Conservation (phyloP, 2,888 invertebrate species). For the Cephus spinipes region DNA sequence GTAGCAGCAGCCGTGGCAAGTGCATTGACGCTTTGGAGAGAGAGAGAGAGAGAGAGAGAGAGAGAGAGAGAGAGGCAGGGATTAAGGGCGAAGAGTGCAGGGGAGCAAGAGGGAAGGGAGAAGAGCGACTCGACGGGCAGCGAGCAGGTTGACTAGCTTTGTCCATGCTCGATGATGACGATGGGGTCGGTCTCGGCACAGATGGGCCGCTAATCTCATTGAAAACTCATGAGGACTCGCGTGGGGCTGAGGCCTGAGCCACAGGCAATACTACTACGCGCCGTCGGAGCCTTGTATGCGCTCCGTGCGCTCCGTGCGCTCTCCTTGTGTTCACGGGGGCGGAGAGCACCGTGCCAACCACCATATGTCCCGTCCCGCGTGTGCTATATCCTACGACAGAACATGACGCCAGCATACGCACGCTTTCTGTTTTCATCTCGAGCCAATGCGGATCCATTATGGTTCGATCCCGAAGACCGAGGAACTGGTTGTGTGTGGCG, state of each 20-base stretch:
- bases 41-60: neutral
- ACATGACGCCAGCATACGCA: too few relatives aligned
- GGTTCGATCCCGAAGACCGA: too few relatives aligned
- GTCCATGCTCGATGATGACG: slow-evolving; percentile 62
- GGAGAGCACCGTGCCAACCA: slow-evolving; percentile 58
- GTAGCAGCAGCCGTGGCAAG: slow-evolving; percentile 17
- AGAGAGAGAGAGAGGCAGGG: slow-evolving; percentile 14
- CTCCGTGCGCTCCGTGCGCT: neutral
- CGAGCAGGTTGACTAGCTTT: slow-evolving; percentile 64
- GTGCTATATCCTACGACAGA: neutral
- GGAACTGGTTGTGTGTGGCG: too few relatives aligned
- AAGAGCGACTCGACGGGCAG: slow-evolving; percentile 45
- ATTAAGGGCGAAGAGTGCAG: slow-evolving; percentile 22
- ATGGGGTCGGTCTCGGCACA: slow-evolving; percentile 63
- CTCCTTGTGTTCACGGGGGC: slow-evolving; percentile 42
- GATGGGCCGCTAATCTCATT: slow-evolving; percentile 67
- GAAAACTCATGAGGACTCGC: slow-evolving; percentile 67
- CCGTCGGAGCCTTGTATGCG: too few relatives aligned
- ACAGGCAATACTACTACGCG: too few relatives aligned
- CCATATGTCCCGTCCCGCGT: slow-evolving; percentile 58
- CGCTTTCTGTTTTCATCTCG: too few relatives aligned
- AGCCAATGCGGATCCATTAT: too few relatives aligned
- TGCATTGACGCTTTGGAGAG: slow-evolving; percentile 24
- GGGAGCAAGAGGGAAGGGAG: neutral
- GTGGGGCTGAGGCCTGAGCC: slow-evolving; percentile 28